These are phyloP conservation scores for Acholoe squamosa DNA, from an alignment of 2,888 invertebrate species.

Conservation along the genomic window DNA sequence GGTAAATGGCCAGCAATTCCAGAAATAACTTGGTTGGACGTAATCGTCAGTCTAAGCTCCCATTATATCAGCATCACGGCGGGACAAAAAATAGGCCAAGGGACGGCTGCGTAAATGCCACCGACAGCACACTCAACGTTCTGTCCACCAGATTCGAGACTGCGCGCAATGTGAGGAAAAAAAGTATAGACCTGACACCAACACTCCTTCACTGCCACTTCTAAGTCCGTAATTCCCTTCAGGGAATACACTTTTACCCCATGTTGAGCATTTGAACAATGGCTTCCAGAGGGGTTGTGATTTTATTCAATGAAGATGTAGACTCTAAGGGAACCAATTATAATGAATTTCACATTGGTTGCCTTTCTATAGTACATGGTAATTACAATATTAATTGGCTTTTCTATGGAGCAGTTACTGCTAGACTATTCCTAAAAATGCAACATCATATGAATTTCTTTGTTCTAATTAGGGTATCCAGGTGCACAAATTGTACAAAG, in stretches of 20 bases:
- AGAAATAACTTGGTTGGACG: not conserved
- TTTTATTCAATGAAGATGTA: no score
- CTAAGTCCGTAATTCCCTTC: not conserved
- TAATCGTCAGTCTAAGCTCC: not conserved
- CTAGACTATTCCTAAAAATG: no score
- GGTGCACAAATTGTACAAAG: no score
- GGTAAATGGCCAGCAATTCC: not conserved
- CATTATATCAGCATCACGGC: not conserved
- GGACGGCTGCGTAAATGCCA: constrained; percentile 36
- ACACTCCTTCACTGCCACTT: not conserved
- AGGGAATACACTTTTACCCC: not conserved
- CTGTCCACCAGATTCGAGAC: not conserved
- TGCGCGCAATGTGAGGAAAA: not conserved
- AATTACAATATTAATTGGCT: no score
- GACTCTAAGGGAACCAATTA: no score
- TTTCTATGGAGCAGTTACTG: no score
- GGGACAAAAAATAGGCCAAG: not conserved
- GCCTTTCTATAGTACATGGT: no score
- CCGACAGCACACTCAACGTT: not conserved
- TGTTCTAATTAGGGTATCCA: no score
- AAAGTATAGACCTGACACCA: not conserved
- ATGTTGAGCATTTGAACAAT: no score
- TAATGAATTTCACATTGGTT: no score
- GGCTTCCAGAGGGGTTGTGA: no score
- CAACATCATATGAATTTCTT: no score